phyloP scores from a whole-genome alignment of 2,113 vertebrate species.

The Austrofundulus limnaeus region DNA sequence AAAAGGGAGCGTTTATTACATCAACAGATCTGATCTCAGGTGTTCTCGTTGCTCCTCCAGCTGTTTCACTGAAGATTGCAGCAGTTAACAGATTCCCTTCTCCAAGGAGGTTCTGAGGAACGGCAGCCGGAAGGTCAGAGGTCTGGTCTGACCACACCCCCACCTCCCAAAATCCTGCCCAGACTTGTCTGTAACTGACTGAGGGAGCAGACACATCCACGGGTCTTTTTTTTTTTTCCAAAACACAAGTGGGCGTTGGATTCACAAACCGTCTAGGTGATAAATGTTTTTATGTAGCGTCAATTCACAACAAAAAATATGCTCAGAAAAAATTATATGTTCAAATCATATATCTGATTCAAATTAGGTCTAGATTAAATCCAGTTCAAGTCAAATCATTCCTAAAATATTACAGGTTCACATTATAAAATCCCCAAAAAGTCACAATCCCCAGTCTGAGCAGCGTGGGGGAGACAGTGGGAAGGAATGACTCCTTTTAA shows the following conservation, averaged over 20 bases:
- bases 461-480: too few relatives aligned
- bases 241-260: slow-evolving; percentile 24
- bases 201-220: slow-evolving; percentile 35
- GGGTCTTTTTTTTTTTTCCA: slow-evolving; percentile 29
- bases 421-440: too few relatives aligned
- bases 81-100: slow-evolving; percentile 42
- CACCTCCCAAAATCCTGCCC: slow-evolving; percentile 56
- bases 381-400: too few relatives aligned
- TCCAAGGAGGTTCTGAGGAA: slow-evolving; percentile 45
- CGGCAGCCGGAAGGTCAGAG: slow-evolving; percentile 54
- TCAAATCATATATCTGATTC: too few relatives aligned
- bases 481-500: too few relatives aligned
- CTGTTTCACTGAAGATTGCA: slow-evolving; percentile 52
- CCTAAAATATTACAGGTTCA: too few relatives aligned
- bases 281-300: background rate
- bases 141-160: slow-evolving; percentile 36
- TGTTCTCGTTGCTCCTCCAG: slow-evolving; percentile 51
- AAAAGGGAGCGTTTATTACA: slow-evolving; percentile 43
- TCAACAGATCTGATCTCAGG: slow-evolving; percentile 66
- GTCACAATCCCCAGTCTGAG: too few relatives aligned
- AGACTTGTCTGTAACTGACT: slow-evolving; percentile 65
- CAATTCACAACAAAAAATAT: too few relatives aligned
- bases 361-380: too few relatives aligned
- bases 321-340: too few relatives aligned
- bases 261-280: slow-evolving; percentile 49